Evolutionary conservation across 2,888 invertebrate species (phyloP), one percentile per base, ranked within the genome.

Genomic region (Punctoribates punctum): DNA sequence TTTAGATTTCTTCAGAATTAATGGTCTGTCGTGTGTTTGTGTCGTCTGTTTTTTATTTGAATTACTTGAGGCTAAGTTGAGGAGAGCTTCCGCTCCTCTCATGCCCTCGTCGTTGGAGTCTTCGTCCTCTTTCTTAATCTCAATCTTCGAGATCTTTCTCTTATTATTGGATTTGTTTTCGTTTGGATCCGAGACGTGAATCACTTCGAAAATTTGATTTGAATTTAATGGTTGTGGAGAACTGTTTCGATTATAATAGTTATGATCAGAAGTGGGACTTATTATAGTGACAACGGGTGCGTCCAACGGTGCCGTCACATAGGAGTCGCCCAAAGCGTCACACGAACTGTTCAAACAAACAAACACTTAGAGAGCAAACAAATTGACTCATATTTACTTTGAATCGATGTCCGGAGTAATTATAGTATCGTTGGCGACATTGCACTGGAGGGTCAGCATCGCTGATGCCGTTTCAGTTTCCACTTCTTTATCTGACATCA

Each of bases 401-500:
- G 54, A 34, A 13, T 46, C 74, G 4, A 38, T 34, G 60, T 76
- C 20, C 6, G 25, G n/a, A 57, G 20, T 76, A 20, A 25, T 65
- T 11, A 23, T 48, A 17, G 13, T 51, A 11, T 62, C 67, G 25
- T 65, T 65, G 81, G 85, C 78, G 87, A 85, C 79, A 90, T 89
- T 78, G 88, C 88, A 77, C 92, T 85, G 93, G 83, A 94, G 88
- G 78, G 92, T 92, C 79, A 94, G 87, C 89, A 94, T 93, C 0
- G 93, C 93, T 27, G 92, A 90, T 0, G 94, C 94, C 0, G 87
- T 87, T 80, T 87, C 87, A 46, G 87, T 85, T 79, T 92, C 93
- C 51, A 87, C 85, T 79, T 92, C 93, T 70, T 80, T 77, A 77
- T 81, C 80, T 80, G 34, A 67, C 65, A 76, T 51, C 54, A 42